Evolutionary conservation across 2,797 vertebrate genomes (phyloP).

Genomic region (Chromis chromis): DNA sequence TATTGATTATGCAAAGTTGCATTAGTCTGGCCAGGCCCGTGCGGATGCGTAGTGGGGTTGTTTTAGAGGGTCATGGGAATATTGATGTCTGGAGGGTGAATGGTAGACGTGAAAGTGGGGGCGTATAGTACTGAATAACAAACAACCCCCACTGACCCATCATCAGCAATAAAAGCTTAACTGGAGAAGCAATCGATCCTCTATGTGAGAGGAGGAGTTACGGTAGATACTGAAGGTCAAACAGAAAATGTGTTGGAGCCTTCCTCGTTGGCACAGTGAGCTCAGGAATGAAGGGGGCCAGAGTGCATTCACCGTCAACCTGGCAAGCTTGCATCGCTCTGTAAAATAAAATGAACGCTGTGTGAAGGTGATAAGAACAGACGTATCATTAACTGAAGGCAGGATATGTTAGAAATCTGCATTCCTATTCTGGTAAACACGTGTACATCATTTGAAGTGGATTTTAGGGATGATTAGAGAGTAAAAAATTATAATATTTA

Average conservation of each 20-base stretch:
- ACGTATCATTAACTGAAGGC: slow-evolving; percentile 24
- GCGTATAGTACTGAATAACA: slow-evolving; percentile 49
- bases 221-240: slow-evolving; percentile 68
- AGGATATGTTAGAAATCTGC: background rate
- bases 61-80: slow-evolving; percentile 80
- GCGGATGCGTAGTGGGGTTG: slow-evolving; percentile 41
- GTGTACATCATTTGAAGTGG: background rate
- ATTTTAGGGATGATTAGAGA: too few relatives aligned
- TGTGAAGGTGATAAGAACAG: slow-evolving; percentile 11
- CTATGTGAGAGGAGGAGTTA: slow-evolving; percentile 42
- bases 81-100: slow-evolving; percentile 70
- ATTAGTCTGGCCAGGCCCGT: slow-evolving; percentile 46
- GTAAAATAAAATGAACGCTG: slow-evolving; percentile 7
- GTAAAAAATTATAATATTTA: too few relatives aligned
- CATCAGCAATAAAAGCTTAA: slow-evolving; percentile 78
- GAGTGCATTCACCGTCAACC: slow-evolving; percentile 12
- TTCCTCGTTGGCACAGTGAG: slow-evolving; percentile 1
- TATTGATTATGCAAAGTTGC: slow-evolving; percentile 78
- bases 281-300: slow-evolving; percentile 31
- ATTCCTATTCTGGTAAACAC: background rate
- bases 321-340: slow-evolving; percentile 19
- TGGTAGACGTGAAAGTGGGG: slow-evolving; percentile 55
- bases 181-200: slow-evolving; percentile 69
- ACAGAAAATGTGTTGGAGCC: slow-evolving; percentile 37
- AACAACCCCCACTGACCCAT: slow-evolving; percentile 72